Evolutionary conservation across 2,113 vertebrate genomes (phyloP).

Genomic region (Morone saxatilis): DNA sequence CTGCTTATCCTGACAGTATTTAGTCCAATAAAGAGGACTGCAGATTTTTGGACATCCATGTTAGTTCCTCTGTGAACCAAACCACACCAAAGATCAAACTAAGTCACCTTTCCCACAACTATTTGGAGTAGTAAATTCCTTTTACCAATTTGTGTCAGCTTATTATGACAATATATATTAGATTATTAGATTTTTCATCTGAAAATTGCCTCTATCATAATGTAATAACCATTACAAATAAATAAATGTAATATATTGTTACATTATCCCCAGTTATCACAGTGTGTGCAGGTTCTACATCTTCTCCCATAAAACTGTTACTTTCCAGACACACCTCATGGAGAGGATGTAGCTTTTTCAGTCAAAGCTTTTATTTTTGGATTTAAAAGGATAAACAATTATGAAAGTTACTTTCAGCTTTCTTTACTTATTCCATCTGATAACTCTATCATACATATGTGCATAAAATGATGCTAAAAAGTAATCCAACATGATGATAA

Average conservation of each 20-base stretch:
- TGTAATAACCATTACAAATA: neutral
- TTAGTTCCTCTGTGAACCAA: no score
- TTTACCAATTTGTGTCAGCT: neutral
- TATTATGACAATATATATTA: neutral
- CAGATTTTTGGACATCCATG: no score
- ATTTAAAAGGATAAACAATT: neutral
- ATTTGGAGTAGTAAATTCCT: neutral
- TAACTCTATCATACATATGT: neutral
- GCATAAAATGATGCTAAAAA: neutral
- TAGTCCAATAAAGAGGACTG: no score
- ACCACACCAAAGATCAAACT: no score
- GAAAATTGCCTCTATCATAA: neutral
- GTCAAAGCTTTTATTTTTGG: neutral
- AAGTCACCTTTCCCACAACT: no score
- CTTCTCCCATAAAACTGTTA: neutral
- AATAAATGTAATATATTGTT: no score
- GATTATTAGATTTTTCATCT: neutral
- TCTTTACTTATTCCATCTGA: neutral
- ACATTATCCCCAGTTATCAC: no score
- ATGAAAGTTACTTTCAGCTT: neutral
- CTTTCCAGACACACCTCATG: neutral
- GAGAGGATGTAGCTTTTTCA: neutral
- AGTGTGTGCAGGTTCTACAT: neutral
- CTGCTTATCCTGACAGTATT: no score
- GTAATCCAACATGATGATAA: neutral